Evolutionary conservation across 2,113 vertebrate genomes (phyloP), one percentile per base, ranked within the genome.

Genomic region (Mandrillus leucophaeus): DNA sequence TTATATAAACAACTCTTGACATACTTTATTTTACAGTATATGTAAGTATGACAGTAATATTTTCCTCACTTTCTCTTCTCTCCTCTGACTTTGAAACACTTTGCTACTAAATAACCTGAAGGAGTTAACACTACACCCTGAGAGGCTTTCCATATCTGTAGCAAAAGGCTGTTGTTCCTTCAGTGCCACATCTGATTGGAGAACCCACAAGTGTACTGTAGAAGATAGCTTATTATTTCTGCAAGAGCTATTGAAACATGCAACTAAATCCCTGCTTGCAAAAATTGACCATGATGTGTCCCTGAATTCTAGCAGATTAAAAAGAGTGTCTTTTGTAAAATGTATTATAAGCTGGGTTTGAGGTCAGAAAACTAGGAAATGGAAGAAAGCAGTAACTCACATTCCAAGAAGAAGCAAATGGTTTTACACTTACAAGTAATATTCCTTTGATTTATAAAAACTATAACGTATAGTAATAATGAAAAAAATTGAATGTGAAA

Each of bases 361-460:
- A 94, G 43, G n/a, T 93, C 76, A 95, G 83, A 94, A 96, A 81
- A 81, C 27, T 27, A 90, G 72, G 25, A 90, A 90, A 73, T 90
- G 25, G 59, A 80, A 88, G 20, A 38, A 88, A 94, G 38, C 6
- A 59, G 3, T 87, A 5, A 90, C 78, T 72, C 66, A 70, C 52
- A 90, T 85, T 90, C 5, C 32, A 82, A 92, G 66, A 84, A 88
- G 70, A 88, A 96, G 35, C 8, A 89, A 92, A 95, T 52, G 30
- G 43, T 35, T 81, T 93, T 25, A 80, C 23, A 61, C 78, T 48
- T 55, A 75, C 13, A 40, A 3, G 3, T 93, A 96, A 92, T 96
- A 97, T 97, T 98, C 94, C 48, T 97, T 98, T 97, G 90, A 98
- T 93, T 97, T 93, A 88, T 83, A 30, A 96, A 97, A 97, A 81